A percentile compares a stretch with the other conserved stretches of the same genome.
phyloP scores from a whole-genome alignment of 2,113 vertebrate species.

The Bubo scandiacus region DNA sequence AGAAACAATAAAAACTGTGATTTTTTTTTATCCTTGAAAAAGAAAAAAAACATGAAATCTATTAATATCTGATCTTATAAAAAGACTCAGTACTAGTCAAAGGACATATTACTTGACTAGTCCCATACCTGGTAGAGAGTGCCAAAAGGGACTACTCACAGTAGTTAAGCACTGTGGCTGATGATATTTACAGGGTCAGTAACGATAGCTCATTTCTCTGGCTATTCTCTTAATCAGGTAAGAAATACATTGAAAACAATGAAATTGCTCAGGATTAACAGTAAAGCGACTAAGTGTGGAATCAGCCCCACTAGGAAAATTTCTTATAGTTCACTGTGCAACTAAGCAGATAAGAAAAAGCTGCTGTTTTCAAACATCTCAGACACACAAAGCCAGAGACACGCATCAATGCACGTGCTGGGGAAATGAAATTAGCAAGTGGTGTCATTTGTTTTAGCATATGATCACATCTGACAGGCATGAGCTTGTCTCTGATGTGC shows the following conservation, averaged over 20 bases:
- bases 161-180: neutral
- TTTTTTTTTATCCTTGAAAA: neutral
- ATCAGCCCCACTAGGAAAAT: neutral
- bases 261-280: neutral
- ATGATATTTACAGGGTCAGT: neutral
- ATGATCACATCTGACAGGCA: slow-evolving; percentile 23
- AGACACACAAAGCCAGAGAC: neutral
- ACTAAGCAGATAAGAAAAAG: neutral
- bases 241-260: neutral
- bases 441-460: neutral
- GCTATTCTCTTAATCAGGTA: neutral
- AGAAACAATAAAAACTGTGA: neutral
- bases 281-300: neutral
- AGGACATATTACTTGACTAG: neutral
- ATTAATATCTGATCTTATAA: neutral
- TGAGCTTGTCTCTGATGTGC: neutral
- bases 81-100: neutral
- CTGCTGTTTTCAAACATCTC: neutral
- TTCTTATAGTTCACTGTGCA: neutral
- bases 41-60: neutral
- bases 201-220: neutral
- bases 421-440: slow-evolving; percentile 34
- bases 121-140: neutral
- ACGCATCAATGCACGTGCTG: neutral
- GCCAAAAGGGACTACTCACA: neutral